Evolutionary conservation across 2,888 invertebrate species (phyloP).

Genomic region (Diogma glabrata): DNA sequence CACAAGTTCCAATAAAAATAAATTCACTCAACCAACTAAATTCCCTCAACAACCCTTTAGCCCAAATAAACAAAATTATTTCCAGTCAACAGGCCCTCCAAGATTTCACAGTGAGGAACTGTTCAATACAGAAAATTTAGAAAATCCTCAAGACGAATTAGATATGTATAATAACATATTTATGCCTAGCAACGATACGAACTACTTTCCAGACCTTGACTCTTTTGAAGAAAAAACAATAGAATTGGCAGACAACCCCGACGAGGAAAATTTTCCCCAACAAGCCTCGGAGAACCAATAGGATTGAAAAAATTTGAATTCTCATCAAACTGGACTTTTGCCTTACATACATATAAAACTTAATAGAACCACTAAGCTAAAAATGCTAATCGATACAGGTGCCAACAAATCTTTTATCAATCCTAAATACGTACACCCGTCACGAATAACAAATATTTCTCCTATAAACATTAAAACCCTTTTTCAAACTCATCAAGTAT

Average conservation of each 20-base stretch:
- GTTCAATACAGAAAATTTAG: too few relatives aligned
- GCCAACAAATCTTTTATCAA: conserved; percentile 17
- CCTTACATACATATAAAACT: not conserved
- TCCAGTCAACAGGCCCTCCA: too few relatives aligned
- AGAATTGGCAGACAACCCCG: not conserved
- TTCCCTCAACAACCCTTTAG: not conserved
- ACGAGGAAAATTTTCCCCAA: too few relatives aligned
- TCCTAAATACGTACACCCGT: conserved; percentile 10
- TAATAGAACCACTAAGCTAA: too few relatives aligned
- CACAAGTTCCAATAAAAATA: not conserved
- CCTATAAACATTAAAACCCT: conserved; percentile 4
- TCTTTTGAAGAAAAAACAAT: not conserved
- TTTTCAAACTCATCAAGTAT: not conserved
- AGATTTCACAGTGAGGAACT: too few relatives aligned
- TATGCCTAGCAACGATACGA: too few relatives aligned
- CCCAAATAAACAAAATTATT: not conserved
- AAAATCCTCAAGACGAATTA: too few relatives aligned
- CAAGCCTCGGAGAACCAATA: too few relatives aligned
- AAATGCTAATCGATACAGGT: not conserved
- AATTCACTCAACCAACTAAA: too few relatives aligned
- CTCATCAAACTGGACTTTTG: not conserved
- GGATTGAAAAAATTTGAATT: too few relatives aligned
- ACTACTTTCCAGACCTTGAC: too few relatives aligned
- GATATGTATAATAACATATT: too few relatives aligned
- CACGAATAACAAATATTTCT: conserved; percentile 11